These are phyloP conservation scores for Protomyctophum bolini DNA, from an alignment of 2,113 vertebrate genomes.

Conservation along the genomic window DNA sequence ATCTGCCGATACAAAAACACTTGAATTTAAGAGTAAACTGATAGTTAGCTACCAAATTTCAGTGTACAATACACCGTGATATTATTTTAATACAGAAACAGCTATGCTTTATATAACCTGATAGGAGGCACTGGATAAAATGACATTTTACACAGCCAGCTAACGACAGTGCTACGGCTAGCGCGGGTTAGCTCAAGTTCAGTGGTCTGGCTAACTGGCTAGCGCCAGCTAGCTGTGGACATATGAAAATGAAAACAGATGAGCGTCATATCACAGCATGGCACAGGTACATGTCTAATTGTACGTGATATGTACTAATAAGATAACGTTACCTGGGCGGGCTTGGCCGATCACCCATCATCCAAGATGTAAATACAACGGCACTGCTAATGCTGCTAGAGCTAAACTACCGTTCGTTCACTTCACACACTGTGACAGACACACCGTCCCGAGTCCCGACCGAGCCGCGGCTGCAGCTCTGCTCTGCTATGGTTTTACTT, in stretches of 20 bases:
- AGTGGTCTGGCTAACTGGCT: slow-evolving; percentile 47
- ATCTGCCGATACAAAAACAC: slow-evolving; percentile 5
- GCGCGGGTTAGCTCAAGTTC: slow-evolving; percentile 66
- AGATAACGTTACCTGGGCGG: slow-evolving; percentile 69
- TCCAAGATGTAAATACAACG: slow-evolving; percentile 70
- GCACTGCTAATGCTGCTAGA: slow-evolving; percentile 67
- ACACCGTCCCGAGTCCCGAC: slow-evolving; percentile 65
- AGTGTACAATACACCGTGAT: fast-evolving
- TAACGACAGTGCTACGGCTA: slow-evolving; percentile 47
- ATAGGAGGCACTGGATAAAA: slow-evolving; percentile 6
- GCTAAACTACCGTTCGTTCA: slow-evolving; percentile 59
- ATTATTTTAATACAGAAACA: background rate
- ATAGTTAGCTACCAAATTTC: background rate
- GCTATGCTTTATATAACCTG: background rate
- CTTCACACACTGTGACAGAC: slow-evolving; percentile 44
- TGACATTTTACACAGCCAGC: slow-evolving; percentile 22
- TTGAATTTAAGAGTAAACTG: background rate
- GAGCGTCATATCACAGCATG: slow-evolving; percentile 19
- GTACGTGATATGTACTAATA: slow-evolving; percentile 24
- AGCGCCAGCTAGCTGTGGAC: slow-evolving; percentile 20
- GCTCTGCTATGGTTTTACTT: slow-evolving; percentile 56
- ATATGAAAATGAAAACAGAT: slow-evolving; percentile 28
- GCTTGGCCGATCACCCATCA: slow-evolving; percentile 72
- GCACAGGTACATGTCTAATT: background rate
- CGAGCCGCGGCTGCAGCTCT: slow-evolving; percentile 51